A percentile compares a stretch with the other conserved stretches of the same genome.
These are phyloP conservation scores for Peromyscus aztecus DNA, from an alignment of 2,797 vertebrate genomes.

Conservation along the genomic window DNA sequence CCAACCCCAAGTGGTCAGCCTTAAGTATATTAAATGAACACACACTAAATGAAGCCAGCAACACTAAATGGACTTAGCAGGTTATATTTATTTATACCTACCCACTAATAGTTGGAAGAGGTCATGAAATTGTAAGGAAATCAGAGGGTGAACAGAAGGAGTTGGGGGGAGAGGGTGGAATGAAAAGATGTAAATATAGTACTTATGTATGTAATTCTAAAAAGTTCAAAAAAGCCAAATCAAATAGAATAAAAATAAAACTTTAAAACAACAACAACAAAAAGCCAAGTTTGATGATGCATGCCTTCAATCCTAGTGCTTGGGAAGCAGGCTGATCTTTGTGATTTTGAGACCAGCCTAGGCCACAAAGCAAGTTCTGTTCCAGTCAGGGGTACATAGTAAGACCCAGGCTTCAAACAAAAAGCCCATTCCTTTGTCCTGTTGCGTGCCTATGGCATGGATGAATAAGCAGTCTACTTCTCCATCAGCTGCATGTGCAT, in stretches of 20 bases:
- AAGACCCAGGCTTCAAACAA: not conserved
- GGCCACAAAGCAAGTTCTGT: not conserved
- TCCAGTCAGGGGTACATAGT: not conserved
- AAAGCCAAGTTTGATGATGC: not conserved
- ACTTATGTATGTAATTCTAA: not conserved
- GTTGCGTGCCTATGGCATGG: too few relatives aligned
- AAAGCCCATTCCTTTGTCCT: not conserved
- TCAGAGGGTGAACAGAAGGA: not conserved
- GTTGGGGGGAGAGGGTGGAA: not conserved
- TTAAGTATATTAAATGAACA: not conserved
- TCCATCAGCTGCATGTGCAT: too few relatives aligned
- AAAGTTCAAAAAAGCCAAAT: not conserved
- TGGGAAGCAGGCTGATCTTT: not conserved
- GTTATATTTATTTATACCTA: not conserved
- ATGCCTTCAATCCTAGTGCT: not conserved
- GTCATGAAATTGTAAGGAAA: not conserved
- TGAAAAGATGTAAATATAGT: not conserved
- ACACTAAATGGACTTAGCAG: not conserved
- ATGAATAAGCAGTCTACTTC: not conserved
- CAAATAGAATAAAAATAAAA: not conserved
- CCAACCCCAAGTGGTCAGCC: not conserved
- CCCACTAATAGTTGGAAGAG: not conserved
- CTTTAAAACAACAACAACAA: not conserved
- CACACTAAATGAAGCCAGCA: not conserved
- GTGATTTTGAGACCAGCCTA: not conserved